Base-by-base conservation (phyloP, 2,888 invertebrate species). In the Pseudeuparius sepicola region DNA sequence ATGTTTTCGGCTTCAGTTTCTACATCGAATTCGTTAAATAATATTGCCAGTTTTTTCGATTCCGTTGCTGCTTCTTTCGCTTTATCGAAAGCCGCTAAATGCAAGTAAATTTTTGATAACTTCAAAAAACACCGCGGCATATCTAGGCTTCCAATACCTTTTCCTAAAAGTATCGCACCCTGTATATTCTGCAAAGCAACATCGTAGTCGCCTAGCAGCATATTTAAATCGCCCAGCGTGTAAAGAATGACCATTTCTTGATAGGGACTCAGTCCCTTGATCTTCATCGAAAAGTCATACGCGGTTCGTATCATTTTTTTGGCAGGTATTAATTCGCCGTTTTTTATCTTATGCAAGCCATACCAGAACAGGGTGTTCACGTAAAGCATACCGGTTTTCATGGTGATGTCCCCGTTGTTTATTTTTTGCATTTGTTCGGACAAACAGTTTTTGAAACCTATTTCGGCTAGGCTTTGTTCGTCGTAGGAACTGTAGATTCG, bases 201-300 rank as follows among this genome's bases (percentile, higher is more conserved):
- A 36, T 63, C 61, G 37, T 56, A 57, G 17, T 63, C 58, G n/a
- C 54, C 57, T 23, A 60, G 40, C 38, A 56, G 56, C 34, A 53
- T 45, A 38, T 61, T 59, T 16, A 61, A 42, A 39, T 63, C 63
- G 2, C 62, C 59, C 31, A 65, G 48, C 4, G 63, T 61, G 37
- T 62, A 64, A 23, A 65, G 47, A 18, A 66, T 63, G 4, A 66
- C 61, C 63, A 66, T 63, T 43, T 63, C 61, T 49, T 66, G 64
- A 34, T 63, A 57, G 0, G 63, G 61, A 28, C 56, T 55, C 11
- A 64, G 40, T 1, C 60, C 58, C 44, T 59, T 57, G n/a, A 61
- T 55, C 48, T 60, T 60, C 17, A 50, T 47, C 3, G 64, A 59
- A 39, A 58, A 56, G 23, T 56, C 54, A 40, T 64, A 62, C 10